Base-by-base conservation (phyloP, 2,888 invertebrate species). In the Megastigmus dorsalis region DNA sequence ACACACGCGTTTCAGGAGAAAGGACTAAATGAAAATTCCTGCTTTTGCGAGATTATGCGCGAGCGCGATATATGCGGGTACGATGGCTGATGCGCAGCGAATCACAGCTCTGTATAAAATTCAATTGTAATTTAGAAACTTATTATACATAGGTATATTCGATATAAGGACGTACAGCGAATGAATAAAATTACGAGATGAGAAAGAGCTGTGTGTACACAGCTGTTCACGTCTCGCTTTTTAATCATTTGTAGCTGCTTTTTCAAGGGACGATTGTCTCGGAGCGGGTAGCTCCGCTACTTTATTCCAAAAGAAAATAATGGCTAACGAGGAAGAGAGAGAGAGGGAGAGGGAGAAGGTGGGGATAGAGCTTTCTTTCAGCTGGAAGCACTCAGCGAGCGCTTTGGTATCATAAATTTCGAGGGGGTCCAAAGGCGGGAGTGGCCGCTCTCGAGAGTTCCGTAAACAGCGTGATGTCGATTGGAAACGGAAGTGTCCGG, bases 381-480 rank as follows among this genome's bases (percentile, higher is more conserved):
- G 28, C 26, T n/a, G n/a, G n/a, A 9, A 45, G 57, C 48, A 30
- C 55, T 48, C 45, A 15, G 30, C 18, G 15, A 48, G 30, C n/a
- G 43, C 74, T 79, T 78, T 81, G 78, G 78, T 79, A 73, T 76
- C 76, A 79, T 81, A 80, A 83, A 81, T 82, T 82, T 79, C 73
- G 74, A 79, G 68, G 18, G 69, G 54, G n/a, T n/a, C n/a, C 59
- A 73, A 75, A 73, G 76, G 60, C 72, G 72, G 55, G 41, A 60
- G 70, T 74, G 41, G 74, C 65, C 63, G 66, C 74, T 79, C 74
- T 79, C 75, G 76, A 83, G 82, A 81, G 80, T 82, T 84, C 78
- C 76, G 82, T 84, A 84, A 84, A 84, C 81, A 84, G 74, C 75
- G 74, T 62, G 77, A 79, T 77, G 79, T 75, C 78, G 79, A 79